phyloP scores from a whole-genome alignment of 2,113 vertebrate species.

The Monarcha castaneiventris region DNA sequence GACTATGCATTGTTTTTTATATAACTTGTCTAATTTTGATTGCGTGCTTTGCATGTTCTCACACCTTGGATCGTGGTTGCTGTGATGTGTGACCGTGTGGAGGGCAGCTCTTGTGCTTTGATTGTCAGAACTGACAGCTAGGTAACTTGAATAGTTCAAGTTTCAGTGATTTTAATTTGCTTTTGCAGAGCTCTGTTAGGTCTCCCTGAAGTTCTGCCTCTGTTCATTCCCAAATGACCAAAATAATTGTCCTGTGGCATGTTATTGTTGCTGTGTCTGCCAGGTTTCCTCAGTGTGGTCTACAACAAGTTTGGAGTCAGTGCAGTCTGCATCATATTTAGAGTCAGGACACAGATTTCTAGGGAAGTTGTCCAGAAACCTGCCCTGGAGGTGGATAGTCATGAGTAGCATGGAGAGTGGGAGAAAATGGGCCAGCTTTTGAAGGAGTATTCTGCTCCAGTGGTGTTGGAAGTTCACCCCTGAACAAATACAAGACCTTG shows the following conservation, averaged over 20 bases:
- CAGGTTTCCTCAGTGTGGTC: not conserved
- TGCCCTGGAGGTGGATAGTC: not conserved
- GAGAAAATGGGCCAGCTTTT: not conserved
- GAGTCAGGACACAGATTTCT: not conserved
- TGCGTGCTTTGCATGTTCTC: not conserved
- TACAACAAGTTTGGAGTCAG: not conserved
- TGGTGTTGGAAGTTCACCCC: not conserved
- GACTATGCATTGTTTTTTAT: not conserved
- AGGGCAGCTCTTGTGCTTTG: not conserved
- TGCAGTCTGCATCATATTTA: not conserved
- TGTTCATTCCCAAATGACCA: not conserved
- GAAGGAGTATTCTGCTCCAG: not conserved
- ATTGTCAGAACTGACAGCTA: not conserved
- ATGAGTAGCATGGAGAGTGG: not conserved
- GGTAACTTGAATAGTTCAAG: not conserved
- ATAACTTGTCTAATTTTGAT: not conserved
- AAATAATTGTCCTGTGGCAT: not conserved
- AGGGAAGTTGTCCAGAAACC: not conserved
- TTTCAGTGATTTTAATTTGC: not conserved
- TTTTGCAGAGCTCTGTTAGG: not conserved
- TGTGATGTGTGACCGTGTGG: not conserved
- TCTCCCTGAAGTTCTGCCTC: not conserved
- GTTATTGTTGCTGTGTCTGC: not conserved
- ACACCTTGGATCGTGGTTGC: not conserved
- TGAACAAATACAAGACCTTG: not conserved